Evolutionary conservation across 2,888 invertebrate genomes (phyloP), one percentile per base, ranked within the genome.

Genomic region (Sycophila texana): DNA sequence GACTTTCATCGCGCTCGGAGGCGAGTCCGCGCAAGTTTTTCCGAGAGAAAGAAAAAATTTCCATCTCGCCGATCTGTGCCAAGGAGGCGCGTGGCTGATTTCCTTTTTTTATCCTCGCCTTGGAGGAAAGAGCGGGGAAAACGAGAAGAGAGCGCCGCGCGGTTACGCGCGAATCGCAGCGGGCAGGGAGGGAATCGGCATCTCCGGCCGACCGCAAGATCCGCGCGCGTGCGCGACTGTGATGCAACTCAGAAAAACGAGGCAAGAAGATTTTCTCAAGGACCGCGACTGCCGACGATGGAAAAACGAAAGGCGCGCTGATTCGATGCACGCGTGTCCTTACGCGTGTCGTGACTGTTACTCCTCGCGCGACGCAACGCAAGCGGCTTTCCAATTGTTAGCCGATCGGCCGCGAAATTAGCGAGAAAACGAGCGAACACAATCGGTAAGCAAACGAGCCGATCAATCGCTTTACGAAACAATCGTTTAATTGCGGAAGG

Each of bases 251-350:
- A 84, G 86, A 87, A 39, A 39, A 88, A 86, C 87, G 86, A 86
- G 87, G 85, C 83, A 86, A 86, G 87, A 88, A 86, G 87, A 89
- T 88, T 88, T 88, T 85, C 86, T 88, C 89, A 89, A 89, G 89
- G 89, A 87, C 86, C 84, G 68, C 26, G 39, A 70, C 82, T 83
- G 72, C 85, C 86, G 83, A 85, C 85, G 88, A 87, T 84, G 87
- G 89, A 88, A 89, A 90, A 90, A 89, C 87, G 90, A 90, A 89
- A 90, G 89, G 89, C 86, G 83, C 80, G 75, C 22, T 51, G 30
- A 30, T 74, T 68, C 61, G 55, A 13, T 53, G 51, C 66, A 66
- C 77, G 22, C 73, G 26, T 58, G 72, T 70, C 63, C 65, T 66
- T 71, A 71, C 61, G 79, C 72, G 57, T 67, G 71, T 77, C 55